Evolutionary conservation across 2,113 vertebrate species (phyloP).

Genomic region (Deroptyus accipitrinus): DNA sequence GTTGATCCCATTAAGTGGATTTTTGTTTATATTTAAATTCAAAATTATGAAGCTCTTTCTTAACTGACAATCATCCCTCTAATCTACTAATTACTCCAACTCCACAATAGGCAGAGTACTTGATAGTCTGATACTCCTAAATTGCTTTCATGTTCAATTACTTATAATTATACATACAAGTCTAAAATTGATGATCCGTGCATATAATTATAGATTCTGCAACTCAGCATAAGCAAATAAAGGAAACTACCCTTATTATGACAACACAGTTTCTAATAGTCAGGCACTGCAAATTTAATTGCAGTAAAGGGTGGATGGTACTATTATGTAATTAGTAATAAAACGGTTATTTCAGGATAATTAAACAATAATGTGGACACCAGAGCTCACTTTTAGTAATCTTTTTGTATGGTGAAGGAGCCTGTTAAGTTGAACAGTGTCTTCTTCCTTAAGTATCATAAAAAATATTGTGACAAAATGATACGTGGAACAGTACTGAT

Average conservation of each 20-base stretch:
- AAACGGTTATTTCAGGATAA: slow-evolving; percentile 44
- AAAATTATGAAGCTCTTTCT: slow-evolving; percentile 2
- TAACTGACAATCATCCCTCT: slow-evolving; percentile 38
- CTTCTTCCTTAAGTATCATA: not conserved
- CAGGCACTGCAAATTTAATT: slow-evolving; percentile 59
- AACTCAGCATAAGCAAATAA: slow-evolving; percentile 57
- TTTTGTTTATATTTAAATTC: not conserved
- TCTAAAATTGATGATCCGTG: slow-evolving; percentile 52
- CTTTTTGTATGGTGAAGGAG: not conserved
- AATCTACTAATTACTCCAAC: slow-evolving; percentile 55
- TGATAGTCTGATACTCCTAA: slow-evolving; percentile 50
- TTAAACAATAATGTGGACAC: not conserved
- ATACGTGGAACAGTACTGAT: not conserved
- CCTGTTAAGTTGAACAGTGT: not conserved
- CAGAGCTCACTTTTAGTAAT: not conserved
- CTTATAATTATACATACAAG: slow-evolving; percentile 72
- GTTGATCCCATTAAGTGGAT: not conserved
- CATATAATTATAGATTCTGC: slow-evolving; percentile 58
- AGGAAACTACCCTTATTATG: slow-evolving; percentile 54
- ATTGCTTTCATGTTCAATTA: slow-evolving; percentile 65
- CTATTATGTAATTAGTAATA: slow-evolving; percentile 39
- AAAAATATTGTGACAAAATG: not conserved
- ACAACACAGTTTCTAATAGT: slow-evolving; percentile 44
- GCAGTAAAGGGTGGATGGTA: slow-evolving; percentile 40
- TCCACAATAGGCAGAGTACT: slow-evolving; percentile 8